These are phyloP conservation scores for Drosophila longiperda DNA, from an alignment of 2,888 invertebrate species.

Conservation along the genomic window DNA sequence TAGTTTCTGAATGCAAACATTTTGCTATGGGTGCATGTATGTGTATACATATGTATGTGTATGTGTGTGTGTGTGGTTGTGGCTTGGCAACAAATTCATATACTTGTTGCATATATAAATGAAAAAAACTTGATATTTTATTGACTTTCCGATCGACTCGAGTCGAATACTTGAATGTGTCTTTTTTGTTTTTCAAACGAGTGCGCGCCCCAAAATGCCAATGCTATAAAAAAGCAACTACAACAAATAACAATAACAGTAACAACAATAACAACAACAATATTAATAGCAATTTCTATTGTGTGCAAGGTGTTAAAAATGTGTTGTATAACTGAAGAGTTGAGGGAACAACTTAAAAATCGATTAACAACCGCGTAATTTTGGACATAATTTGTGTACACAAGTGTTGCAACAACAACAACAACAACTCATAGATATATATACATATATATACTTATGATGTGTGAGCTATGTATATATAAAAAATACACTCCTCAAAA, in stretches of 20 bases:
- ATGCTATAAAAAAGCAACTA: constrained; percentile 48
- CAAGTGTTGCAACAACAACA: constrained; percentile 70
- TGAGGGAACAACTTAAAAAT: constrained; percentile 70
- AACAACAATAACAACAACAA: constrained; percentile 3
- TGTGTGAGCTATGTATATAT: not conserved
- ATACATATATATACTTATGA: constrained; percentile 1
- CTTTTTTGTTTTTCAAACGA: constrained; percentile 38
- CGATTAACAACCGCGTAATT: constrained; percentile 74
- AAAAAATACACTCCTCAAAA: not conserved
- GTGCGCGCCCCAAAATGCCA: constrained; percentile 59
- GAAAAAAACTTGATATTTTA: constrained; percentile 74
- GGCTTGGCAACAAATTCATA: constrained; percentile 47
- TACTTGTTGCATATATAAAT: constrained; percentile 18
- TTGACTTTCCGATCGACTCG: constrained; percentile 67
- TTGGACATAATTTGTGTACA: constrained; percentile 69
- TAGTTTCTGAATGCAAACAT: constrained; percentile 45
- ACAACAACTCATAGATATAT: constrained; percentile 26
- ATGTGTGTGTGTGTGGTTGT: constrained; percentile 20
- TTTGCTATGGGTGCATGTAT: constrained; percentile 6
- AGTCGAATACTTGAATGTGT: constrained; percentile 38
- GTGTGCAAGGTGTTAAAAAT: constrained; percentile 76
- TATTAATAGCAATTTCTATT: constrained; percentile 48
- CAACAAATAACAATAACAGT: constrained; percentile 12
- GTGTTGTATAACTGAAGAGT: constrained; percentile 52
- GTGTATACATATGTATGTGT: constrained; percentile 8